These are phyloP conservation scores for Aldrovandia affinis DNA, from an alignment of 2,797 vertebrate species.

Conservation along the genomic window DNA sequence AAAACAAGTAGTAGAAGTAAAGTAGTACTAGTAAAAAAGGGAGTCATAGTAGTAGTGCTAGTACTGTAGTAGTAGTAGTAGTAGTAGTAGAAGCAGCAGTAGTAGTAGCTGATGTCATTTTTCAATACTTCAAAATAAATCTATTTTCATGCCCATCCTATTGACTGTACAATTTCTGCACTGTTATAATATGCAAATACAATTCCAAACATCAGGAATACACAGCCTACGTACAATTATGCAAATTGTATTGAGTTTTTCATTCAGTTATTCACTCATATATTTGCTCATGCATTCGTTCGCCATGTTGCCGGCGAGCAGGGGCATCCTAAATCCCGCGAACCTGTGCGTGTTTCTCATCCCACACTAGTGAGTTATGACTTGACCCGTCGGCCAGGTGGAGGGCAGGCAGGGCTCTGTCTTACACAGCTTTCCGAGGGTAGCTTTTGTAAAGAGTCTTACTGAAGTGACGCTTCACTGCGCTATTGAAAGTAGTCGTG, in stretches of 20 bases:
- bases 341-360: neutral
- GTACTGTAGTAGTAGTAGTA: neutral
- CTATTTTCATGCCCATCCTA: constrained; percentile 77
- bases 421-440: neutral
- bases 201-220: constrained; percentile 68
- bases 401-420: neutral
- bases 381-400: constrained; percentile 53
- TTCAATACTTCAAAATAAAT: constrained; percentile 72
- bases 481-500: neutral
- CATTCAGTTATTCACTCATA: constrained; percentile 76
- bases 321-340: constrained; percentile 59
- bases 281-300: constrained; percentile 79
- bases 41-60: neutral
- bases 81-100: neutral
- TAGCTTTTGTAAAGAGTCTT: neutral
- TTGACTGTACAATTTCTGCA: constrained; percentile 79
- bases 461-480: neutral
- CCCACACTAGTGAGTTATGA: neutral
- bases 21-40: neutral
- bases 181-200: constrained; percentile 75
- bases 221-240: constrained; percentile 77
- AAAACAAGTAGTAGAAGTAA: neutral
- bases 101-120: constrained; percentile 18
- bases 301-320: constrained; percentile 70
- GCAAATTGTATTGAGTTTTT: constrained; percentile 78